Evolutionary conservation across 2,113 vertebrate genomes (phyloP).

Genomic region (Forbesichthys agassizii): DNA sequence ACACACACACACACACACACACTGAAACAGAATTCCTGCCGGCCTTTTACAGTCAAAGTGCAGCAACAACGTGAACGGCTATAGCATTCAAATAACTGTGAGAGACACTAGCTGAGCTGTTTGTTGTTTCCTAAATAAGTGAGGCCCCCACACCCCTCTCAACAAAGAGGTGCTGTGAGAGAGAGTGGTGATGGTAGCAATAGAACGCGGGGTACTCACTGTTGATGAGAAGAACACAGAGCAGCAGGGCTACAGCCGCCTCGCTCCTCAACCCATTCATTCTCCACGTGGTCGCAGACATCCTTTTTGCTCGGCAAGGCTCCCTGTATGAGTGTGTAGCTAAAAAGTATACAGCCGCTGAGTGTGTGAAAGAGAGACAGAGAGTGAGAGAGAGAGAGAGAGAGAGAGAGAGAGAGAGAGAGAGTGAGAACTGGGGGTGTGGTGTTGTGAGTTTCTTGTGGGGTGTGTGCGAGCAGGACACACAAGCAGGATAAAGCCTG

Average conservation of each 20-base stretch:
- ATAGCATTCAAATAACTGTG: too few species aligned
- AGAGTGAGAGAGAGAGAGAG: slow-evolving; percentile 35
- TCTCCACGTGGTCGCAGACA: slow-evolving; percentile 62
- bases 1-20: background rate
- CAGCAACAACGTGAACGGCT: background rate
- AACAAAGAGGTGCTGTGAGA: background rate
- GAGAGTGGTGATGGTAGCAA: background rate
- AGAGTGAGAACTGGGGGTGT: slow-evolving; percentile 19
- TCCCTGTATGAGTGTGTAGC: slow-evolving; percentile 7
- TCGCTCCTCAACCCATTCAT: slow-evolving; percentile 72
- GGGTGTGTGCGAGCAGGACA: slow-evolving; percentile 63
- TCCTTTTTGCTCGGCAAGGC: slow-evolving; percentile 49
- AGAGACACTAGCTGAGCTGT: background rate
- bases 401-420: slow-evolving; percentile 31
- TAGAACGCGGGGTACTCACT: slow-evolving; percentile 65
- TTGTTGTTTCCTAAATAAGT: background rate
- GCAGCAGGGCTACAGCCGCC: slow-evolving; percentile 54
- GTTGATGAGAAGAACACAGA: slow-evolving; percentile 60
- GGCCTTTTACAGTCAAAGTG: slow-evolving; percentile 5
- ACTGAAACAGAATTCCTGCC: background rate
- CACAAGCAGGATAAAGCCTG: slow-evolving; percentile 70
- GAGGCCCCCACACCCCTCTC: background rate
- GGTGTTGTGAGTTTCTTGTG: slow-evolving; percentile 66
- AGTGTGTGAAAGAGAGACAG: slow-evolving; percentile 32
- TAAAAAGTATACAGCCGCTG: background rate